These are phyloP conservation scores for Thalpophila matura DNA, from an alignment of 2,888 invertebrate species.

Conservation along the genomic window DNA sequence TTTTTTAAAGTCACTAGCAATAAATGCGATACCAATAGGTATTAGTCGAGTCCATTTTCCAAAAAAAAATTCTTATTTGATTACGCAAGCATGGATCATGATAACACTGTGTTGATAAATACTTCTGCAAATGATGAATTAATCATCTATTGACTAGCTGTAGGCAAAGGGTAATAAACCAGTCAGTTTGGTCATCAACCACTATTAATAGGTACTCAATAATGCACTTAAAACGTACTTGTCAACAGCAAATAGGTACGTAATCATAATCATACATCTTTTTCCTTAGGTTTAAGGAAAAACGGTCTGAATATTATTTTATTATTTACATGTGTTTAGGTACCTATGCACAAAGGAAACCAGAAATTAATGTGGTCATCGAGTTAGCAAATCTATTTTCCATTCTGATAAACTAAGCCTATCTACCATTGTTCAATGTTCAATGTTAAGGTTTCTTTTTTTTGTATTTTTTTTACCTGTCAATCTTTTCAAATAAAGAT, in stretches of 20 bases:
- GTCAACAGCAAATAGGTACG: slow-evolving; percentile 16
- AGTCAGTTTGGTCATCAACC: slow-evolving; percentile 15
- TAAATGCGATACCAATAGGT: not conserved
- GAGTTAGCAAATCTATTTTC: slow-evolving; percentile 7
- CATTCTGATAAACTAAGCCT: not conserved
- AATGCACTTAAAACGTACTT: slow-evolving; percentile 41
- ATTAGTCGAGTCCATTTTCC: not conserved
- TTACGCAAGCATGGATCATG: not conserved
- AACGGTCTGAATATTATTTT: not conserved
- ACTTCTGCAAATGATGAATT: slow-evolving; percentile 9
- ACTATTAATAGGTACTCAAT: slow-evolving; percentile 28
- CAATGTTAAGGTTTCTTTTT: too few species aligned
- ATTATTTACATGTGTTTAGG: not conserved
- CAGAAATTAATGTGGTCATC: not conserved
- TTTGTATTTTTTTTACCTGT: too few species aligned
- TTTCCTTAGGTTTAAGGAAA: slow-evolving; percentile 25
- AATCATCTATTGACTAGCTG: not conserved
- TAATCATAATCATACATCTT: slow-evolving; percentile 16
- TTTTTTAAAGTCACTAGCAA: too few species aligned
- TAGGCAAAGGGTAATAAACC: slow-evolving; percentile 3
- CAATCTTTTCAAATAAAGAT: too few species aligned
- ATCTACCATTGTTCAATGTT: too few species aligned
- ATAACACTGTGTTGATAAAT: not conserved
- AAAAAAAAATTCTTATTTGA: not conserved
- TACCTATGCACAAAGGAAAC: not conserved